Percentiles rank a stretch among this genome's conserved stretches.
These are phyloP conservation scores for Sigmodon hispidus DNA, from an alignment of 2,113 vertebrate genomes.

Conservation along the genomic window DNA sequence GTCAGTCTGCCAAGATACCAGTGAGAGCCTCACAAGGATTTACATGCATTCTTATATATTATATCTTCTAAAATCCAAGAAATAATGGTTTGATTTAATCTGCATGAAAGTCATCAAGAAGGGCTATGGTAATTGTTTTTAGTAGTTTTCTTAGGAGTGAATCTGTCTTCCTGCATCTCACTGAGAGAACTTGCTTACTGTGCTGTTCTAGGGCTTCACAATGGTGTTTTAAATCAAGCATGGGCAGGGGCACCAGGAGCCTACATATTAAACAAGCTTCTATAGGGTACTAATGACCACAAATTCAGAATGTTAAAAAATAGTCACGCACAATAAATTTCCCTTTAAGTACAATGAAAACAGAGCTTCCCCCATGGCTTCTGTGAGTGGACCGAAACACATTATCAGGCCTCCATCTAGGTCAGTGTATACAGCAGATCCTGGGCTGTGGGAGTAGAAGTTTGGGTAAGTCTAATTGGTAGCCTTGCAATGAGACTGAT, in stretches of 20 bases:
- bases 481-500: not conserved
- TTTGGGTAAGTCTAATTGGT: not conserved
- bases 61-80: not conserved
- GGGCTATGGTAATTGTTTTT: not conserved
- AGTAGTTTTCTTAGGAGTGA: not conserved
- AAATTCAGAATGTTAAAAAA: conserved; percentile 6
- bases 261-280: not conserved
- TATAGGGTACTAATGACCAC: not conserved
- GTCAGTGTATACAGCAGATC: not conserved
- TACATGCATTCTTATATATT: not conserved
- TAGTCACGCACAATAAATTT: not conserved
- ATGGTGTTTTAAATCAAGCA: not conserved
- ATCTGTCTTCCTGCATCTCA: not conserved
- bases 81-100: conserved; percentile 8
- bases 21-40: not conserved
- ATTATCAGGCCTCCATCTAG: not conserved
- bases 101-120: not conserved
- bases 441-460: not conserved
- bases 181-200: not conserved
- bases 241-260: not conserved
- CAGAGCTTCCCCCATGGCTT: not conserved
- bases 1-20: not conserved
- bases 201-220: not conserved
- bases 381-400: not conserved
- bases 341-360: not conserved